Conservation (phyloP, 2,113 vertebrate genomes). For the Lycocorax pyrrhopterus region DNA sequence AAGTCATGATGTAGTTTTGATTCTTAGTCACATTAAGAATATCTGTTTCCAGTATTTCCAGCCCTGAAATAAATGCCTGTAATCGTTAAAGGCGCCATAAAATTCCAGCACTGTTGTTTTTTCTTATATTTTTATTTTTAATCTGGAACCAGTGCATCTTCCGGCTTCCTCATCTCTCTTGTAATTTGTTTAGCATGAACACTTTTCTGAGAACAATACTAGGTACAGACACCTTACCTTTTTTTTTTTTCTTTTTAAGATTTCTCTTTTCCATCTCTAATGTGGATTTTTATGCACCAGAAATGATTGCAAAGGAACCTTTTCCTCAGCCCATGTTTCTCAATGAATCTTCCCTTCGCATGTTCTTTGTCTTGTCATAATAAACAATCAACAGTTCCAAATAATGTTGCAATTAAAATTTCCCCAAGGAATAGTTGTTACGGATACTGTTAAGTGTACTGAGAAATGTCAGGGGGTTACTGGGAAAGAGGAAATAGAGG, state of each 20-base stretch:
- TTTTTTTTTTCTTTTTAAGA: not conserved
- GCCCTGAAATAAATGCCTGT: not conserved
- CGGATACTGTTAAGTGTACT: not conserved
- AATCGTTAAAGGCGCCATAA: not conserved
- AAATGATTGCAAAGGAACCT: not conserved
- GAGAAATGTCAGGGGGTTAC: not conserved
- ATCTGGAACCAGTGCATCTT: not conserved
- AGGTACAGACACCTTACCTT: not conserved
- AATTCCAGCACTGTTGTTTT: not conserved
- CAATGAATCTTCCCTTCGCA: not conserved
- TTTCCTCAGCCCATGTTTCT: not conserved
- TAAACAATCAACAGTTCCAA: constrained; percentile 38
- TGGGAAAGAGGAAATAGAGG: not conserved
- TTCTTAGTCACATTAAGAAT: not conserved
- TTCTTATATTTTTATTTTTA: not conserved
- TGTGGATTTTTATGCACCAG: not conserved
- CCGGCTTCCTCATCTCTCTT: not conserved
- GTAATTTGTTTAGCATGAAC: not conserved
- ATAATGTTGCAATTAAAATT: constrained; percentile 57
- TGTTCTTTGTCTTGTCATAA: constrained; percentile 50
- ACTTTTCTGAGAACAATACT: not conserved
- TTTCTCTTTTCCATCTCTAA: not conserved
- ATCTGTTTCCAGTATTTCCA: not conserved
- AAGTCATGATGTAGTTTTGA: not conserved
- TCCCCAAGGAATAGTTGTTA: constrained; percentile 27